Evolutionary conservation across 2,113 vertebrate genomes (phyloP), one percentile per base, ranked within the genome.

Genomic region (Pyrgilauda ruficollis): DNA sequence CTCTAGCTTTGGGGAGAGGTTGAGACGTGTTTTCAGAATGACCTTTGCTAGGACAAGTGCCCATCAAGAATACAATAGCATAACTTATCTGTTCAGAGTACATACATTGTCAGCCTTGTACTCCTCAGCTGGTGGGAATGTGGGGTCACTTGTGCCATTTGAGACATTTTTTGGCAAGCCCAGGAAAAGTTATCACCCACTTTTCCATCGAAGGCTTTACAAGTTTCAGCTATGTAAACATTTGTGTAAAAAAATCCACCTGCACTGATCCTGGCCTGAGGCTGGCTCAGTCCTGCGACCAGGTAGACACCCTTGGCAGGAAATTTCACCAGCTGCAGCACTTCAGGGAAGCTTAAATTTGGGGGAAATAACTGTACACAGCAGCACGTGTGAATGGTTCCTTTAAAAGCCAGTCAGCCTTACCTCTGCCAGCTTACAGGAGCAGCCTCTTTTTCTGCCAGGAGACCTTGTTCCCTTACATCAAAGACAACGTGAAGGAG

Each of bases 401-500:
- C 22, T 81, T 53, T 50, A 33, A 46, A 66, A 68, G 59, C 30
- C 49, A 50, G n/a, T 39, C 58, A 49, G 61, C 59, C 46, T 84
- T 53, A 58, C 59, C 28, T 83, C 37, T 77, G 68, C 33, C 64
- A 53, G 16, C 20, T 74, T 95, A 77, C 95, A 93, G 37, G 23
- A 78, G 69, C 73, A 69, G 52, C 74, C 20, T 87, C 24, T 67
- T 84, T 95, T 63, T 90, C 49, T 47, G 22, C 50, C 93, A 99
- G 99, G 99, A 99, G 66, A 98, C 98, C 77, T 97, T 99, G 92
- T 99, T 99, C 97, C 98, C 99, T 24, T 99, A 99, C 94, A 98
- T 99, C 92, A 98, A 95, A 93, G 98, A 99, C 79, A 98, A 99
- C 49, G 98, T 99, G 30, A 98, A 98, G 89, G 98, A 99, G 46